Conservation (phyloP, 1,140 invertebrate species). For the Doryteuthis pealeii region DNA sequence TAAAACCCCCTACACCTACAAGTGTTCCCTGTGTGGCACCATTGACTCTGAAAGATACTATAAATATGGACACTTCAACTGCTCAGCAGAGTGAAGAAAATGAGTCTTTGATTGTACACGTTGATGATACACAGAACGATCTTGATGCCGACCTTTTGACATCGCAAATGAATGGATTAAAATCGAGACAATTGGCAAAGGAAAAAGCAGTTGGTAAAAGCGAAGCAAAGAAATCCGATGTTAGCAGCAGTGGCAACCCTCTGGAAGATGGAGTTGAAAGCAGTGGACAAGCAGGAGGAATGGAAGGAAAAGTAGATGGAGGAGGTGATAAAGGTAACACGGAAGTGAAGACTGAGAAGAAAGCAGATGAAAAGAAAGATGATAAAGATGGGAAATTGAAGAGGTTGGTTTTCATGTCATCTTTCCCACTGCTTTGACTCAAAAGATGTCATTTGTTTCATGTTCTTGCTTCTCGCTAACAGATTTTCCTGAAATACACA, state of each 20-base stretch:
- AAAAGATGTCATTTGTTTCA: conserved; percentile 2
- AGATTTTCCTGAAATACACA: neutral
- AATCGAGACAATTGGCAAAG: neutral
- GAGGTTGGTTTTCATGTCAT: conserved; percentile 15
- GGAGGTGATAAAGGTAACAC: neutral
- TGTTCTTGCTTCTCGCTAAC: neutral
- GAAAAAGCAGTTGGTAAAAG: conserved; percentile 7
- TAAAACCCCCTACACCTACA: neutral
- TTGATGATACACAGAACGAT: conserved; percentile 4
- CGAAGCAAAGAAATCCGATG: neutral
- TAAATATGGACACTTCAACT: conserved; percentile 9
- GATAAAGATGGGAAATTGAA: conserved; percentile 10
- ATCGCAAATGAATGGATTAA: neutral
- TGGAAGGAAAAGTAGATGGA: neutral
- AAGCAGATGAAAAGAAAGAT: conserved; percentile 14
- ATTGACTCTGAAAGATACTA: neutral
- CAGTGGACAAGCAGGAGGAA: too few species aligned
- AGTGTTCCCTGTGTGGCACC: neutral
- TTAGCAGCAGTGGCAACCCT: neutral
- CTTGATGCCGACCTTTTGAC: conserved; percentile 9
- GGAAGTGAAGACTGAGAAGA: conserved; percentile 10
- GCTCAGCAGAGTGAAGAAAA: conserved; percentile 4
- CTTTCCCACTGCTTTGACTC: conserved; percentile 11
- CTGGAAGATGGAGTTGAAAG: neutral
- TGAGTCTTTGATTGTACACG: conserved; percentile 5